Evolutionary conservation across 2,113 vertebrate genomes (phyloP).

Genomic region (Mandrillus leucophaeus): DNA sequence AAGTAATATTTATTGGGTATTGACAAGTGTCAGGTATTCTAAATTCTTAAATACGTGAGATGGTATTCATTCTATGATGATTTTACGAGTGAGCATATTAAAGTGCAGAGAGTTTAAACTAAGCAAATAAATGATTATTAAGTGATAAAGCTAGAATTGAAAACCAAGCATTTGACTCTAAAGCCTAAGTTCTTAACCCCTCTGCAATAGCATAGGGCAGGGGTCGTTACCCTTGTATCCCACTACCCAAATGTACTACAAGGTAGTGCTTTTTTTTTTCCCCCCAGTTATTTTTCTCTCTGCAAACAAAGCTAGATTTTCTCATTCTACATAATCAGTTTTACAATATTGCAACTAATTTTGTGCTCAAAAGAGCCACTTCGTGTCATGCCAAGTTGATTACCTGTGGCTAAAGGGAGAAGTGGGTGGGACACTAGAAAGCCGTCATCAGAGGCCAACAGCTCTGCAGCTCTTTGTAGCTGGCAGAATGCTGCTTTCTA

Average conservation of each 20-base stretch:
- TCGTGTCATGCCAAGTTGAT: background rate
- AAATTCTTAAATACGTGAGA: background rate
- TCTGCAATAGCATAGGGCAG: background rate
- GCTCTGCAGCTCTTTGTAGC: background rate
- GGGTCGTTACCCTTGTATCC: background rate
- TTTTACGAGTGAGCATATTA: background rate
- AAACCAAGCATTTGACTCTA: background rate
- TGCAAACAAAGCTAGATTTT: background rate
- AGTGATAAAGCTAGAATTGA: background rate
- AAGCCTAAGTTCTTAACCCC: background rate
- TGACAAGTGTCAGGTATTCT: background rate
- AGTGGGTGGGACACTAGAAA: background rate
- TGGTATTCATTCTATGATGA: background rate
- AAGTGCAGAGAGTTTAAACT: background rate
- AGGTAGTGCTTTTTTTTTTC: background rate
- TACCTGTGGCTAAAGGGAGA: background rate
- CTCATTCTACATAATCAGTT: background rate
- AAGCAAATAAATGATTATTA: background rate
- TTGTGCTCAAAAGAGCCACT: background rate
- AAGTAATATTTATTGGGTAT: background rate
- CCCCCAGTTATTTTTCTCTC: background rate
- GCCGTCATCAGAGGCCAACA: background rate
- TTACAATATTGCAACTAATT: background rate
- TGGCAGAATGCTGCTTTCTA: background rate
- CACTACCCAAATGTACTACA: background rate